Evolutionary conservation across 1,140 invertebrate genomes (phyloP), one percentile per base, ranked within the genome.

Genomic region (Drosophila subobscura): DNA sequence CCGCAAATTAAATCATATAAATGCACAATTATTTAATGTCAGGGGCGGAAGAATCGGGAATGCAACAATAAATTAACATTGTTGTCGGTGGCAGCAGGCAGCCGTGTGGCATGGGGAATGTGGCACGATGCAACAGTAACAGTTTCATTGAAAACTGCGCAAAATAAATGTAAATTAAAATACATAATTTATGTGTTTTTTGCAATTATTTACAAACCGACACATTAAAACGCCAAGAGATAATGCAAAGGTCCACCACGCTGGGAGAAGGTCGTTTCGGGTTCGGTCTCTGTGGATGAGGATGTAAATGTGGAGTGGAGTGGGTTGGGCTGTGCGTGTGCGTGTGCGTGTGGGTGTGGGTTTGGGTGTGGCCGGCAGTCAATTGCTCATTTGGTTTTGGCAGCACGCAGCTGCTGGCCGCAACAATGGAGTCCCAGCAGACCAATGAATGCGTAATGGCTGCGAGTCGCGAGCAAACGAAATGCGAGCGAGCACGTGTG

Each of bases 141-240:
- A 68, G 64, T 61, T 76, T 74, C 71, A 73, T 86, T 85, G 81
- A 77, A 86, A 81, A 72, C 61, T 67, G 84, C 65, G 66, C 63
- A 72, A 53, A 86, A 86, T 88, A 88, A 89, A 88, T 88, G 83
- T 89, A 88, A 88, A 88, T 88, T 89, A 88, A 88, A 88, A 88
- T 89, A 63, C 79, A 83, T 88, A 88, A 88, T 88, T 88, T 88
- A 88, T 88, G 84, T 70, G 72, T 74, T 76, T 79, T 74, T 79
- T 76, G 84, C 63, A 77, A 89, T 88, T 88, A 88, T 88, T 88
- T 89, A 89, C 80, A 89, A 89, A 88, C 70, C 83, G 83, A 88
- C 83, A 88, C 74, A 86, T 86, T 81, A 86, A 88, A 88, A 89
- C 59, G 75, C 67, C 51, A 67, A 73, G 63, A 83, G 83, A 88